Evolutionary conservation across 1,140 invertebrate genomes (phyloP), one percentile per base, ranked within the genome.

Genomic region (Drosophila varians): DNA sequence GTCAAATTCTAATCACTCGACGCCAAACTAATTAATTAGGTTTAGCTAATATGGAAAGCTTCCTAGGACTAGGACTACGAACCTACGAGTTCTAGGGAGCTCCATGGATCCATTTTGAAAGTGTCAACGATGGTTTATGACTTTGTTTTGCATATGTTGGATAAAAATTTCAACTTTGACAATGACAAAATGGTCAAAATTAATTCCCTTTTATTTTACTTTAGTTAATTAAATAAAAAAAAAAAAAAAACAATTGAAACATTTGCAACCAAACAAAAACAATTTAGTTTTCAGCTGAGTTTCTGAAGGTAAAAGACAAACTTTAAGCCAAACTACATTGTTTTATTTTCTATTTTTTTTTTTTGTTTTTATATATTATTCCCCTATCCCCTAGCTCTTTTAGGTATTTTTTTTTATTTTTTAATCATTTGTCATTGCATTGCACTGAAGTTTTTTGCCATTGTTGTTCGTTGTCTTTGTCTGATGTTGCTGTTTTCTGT

Each of bases 391-490:
- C 38, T 7, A 7, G 0, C 14, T 9, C 8, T 7, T 42, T 19
- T 6, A 11, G 1, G 36, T 54, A 8, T 42, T 48, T 52, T 55
- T 11, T 43, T 34, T 47, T 43, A 21, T 9, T 26, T 46, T 40
- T 79, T 79, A 86, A 86, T 78, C 72, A 79, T 76, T 86, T 86
- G 75, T 73, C 75, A 79, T 72, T 60, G 74, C 48, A 66, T 47
- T 58, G 53, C 52, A 54, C n/a, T 48, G 36, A 70, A 80, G 58
- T 80, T 79, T 26, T 53, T 12, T 28, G 0, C 40, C 43, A 38
- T 61, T 43, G 60, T 40, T 36, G 16, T 47, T 3, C 47, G 28
- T 40, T 60, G 51, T 54, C 47, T 52, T 42, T 78, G 48, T 51
- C 60, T 52, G 65, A 28, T 61, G 9, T 14, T 28, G 53, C 23